Base-by-base conservation (phyloP, 2,888 invertebrate genomes). In the Pollenia labialis region DNA sequence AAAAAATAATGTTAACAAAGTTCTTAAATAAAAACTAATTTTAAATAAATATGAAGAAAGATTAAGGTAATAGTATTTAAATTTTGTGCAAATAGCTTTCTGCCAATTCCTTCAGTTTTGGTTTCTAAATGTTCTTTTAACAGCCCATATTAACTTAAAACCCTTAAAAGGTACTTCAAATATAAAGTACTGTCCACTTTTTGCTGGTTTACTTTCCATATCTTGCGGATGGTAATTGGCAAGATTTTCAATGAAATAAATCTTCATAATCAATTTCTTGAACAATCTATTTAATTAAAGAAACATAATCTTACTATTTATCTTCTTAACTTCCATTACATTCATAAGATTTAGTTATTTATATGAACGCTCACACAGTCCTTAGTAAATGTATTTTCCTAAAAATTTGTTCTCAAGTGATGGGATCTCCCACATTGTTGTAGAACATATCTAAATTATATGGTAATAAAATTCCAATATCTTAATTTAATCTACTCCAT, bases 401-500 rank as follows among this genome's bases (percentile, higher is more conserved):
- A 9, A 66, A 4, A 23, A 50, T 40, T 12, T n/a, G 48, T 60
- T 58, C n/a, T 16, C n/a, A 0, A 2, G 3, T 48, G 16, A 9
- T 44, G n/a, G 32, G 32, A 32, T 18, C 12, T 18, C 4, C 44
- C 11, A 44, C 16, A 32, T 32, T 58, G 14, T 76, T 69, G 40
- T 60, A 52, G 14, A 40, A 77, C 46, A 68, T 16, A 48, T 58
- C 12, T 23, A 32, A 40, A 69, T 44, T 52, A 56, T 42, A 56
- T 42, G 62, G 54, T 50, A 69, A 76, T 71, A 62, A 54, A 54
- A 69, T 56, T 71, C 23, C 46, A 69, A 62, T 62, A 76, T 62
- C 82, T 76, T 69, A 62, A 71, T 82, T 76, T 44, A 82, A 69
- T 75, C 46, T 69, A 69, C 52, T 68, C 0, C n/a, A n/a, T 40